Evolutionary conservation across 1,140 invertebrate genomes (phyloP), one percentile per base, ranked within the genome.

Genomic region (Cherax quadricarinatus): DNA sequence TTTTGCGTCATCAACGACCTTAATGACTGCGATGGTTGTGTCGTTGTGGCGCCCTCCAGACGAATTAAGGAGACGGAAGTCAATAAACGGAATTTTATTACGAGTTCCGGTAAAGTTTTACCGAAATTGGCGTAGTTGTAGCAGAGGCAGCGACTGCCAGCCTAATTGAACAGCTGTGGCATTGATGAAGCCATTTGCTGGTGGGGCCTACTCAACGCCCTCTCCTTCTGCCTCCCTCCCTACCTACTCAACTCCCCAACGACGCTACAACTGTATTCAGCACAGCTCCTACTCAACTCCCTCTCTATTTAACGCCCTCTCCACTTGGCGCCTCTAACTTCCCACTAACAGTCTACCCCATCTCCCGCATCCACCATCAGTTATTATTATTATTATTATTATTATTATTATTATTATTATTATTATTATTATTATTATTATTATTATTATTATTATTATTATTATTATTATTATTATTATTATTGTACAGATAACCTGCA

Each of bases 61-160:
- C 70, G 70, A 75, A 75, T 75, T 75, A 75, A 75, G 70, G 24
- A 6, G 24, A 75, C 70, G 70, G 70, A 75, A 75, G 70, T 75
- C 70, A 75, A 75, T 75, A 75, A 75, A 75, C 70, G 70, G 70
- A 75, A 75, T 75, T 75, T 75, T 75, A 75, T 30, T 6, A 75
- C 3, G 70, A 75, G 70, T 75, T 75, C 70, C 70, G 70, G 70
- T 30, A 10, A 30, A 75, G 70, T 75, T 75, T 75, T 75, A 75
- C 70, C 24, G 70, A 75, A 75, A 75, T 75, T 75, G 70, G 70
- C 70, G 70, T 75, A 9, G 70, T 75, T 3, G 24, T 30, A 5
- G 70, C 7, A n/a, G n/a, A n/a, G n/a, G 16, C 14, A 57, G 53
- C 53, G 70, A 7, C 0, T 41, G 30, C 30, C 30, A 41, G 6